Evolutionary conservation across 2,113 vertebrate species (phyloP).

Genomic region (Petroica traversi): DNA sequence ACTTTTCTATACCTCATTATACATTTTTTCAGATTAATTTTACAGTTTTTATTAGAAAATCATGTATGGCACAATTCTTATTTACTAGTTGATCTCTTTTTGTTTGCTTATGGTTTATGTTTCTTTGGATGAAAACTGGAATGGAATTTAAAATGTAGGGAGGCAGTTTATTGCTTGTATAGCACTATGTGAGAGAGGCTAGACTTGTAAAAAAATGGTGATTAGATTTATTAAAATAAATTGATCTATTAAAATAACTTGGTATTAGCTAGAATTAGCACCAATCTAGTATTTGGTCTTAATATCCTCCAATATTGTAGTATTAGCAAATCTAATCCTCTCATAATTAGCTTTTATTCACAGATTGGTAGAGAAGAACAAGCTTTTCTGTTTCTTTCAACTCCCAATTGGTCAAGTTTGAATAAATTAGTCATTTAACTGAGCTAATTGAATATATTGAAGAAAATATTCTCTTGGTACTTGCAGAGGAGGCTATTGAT

Average conservation of each 20-base stretch:
- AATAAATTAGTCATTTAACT: conserved; percentile 55
- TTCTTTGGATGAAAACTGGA: conserved; percentile 11
- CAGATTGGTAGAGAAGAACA: conserved; percentile 25
- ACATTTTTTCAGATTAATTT: conserved; percentile 17
- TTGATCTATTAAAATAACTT: background rate
- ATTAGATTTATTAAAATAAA: background rate
- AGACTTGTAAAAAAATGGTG: background rate
- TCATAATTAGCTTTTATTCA: conserved; percentile 58
- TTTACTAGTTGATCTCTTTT: conserved; percentile 40
- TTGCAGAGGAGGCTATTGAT: background rate
- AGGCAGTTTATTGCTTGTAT: background rate
- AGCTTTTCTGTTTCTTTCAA: conserved; percentile 42
- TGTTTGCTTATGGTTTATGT: background rate
- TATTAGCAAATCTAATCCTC: conserved; percentile 52
- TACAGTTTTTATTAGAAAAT: conserved; percentile 30
- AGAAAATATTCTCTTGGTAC: conserved; percentile 32
- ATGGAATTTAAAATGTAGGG: background rate
- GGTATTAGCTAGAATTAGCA: conserved; percentile 3
- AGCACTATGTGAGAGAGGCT: background rate
- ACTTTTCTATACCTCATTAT: conserved; percentile 36
- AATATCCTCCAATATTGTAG: conserved; percentile 11
- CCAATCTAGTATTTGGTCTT: background rate
- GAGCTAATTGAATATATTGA: conserved; percentile 43
- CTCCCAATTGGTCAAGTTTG: conserved; percentile 43
- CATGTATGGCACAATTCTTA: background rate